Evolutionary conservation across 2,797 vertebrate species (phyloP).

Genomic region (Adelosebastes latens): DNA sequence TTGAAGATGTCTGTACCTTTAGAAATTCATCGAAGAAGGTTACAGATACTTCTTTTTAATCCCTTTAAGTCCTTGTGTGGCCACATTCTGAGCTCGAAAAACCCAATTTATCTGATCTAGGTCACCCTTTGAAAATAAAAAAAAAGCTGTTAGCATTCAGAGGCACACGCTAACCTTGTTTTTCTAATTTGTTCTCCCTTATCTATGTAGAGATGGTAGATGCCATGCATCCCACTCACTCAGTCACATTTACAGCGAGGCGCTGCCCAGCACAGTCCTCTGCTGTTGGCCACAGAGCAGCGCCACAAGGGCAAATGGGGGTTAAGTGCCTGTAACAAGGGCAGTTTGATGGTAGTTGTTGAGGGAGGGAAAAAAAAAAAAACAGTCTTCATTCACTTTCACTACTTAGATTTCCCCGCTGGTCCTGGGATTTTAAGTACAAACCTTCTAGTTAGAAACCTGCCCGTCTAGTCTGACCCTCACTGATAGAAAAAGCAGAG

Average conservation of each 20-base stretch:
- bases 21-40: neutral
- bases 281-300: conserved; percentile 28
- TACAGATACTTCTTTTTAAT: conserved; percentile 9
- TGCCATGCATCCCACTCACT: conserved; percentile 15
- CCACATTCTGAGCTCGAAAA: conserved; percentile 20
- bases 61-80: neutral
- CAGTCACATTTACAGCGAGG: conserved; percentile 37
- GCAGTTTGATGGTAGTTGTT: conserved; percentile 23
- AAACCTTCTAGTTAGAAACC: conserved; percentile 7
- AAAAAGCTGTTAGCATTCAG: conserved; percentile 11
- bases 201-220: conserved; percentile 17
- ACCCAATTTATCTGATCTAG: conserved; percentile 32
- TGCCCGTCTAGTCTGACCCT: neutral
- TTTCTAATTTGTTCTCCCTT: conserved; percentile 32
- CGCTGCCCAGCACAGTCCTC: conserved; percentile 25
- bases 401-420: conserved; percentile 16
- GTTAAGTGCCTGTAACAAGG: conserved; percentile 57
- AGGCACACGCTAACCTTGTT: conserved; percentile 36
- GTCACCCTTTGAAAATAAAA: conserved; percentile 41
- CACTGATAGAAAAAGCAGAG: neutral
- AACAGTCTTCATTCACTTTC: conserved; percentile 21
- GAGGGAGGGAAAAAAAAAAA: conserved; percentile 3
- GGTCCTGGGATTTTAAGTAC: conserved; percentile 13
- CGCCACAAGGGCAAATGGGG: conserved; percentile 40
- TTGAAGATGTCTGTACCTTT: neutral